These are phyloP conservation scores for Campoletis sonorensis DNA, from an alignment of 1,140 invertebrate species.

Conservation along the genomic window DNA sequence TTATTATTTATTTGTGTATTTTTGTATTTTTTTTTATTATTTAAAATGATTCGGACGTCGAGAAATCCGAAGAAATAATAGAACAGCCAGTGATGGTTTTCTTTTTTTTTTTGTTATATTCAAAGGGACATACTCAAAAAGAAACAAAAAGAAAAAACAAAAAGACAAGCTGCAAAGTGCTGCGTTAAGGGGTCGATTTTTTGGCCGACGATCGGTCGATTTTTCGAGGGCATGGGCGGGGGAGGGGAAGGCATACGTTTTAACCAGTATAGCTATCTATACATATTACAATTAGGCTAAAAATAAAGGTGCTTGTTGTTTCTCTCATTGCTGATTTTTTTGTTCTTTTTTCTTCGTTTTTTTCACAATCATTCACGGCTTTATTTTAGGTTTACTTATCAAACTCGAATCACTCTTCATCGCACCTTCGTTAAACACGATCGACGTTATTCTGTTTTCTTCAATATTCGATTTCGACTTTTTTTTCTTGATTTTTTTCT, in stretches of 20 bases:
- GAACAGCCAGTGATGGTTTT: background rate
- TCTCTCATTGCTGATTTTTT: slow-evolving; percentile 39
- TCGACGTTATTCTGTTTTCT: slow-evolving; percentile 15
- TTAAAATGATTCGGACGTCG: background rate
- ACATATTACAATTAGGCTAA: slow-evolving; percentile 55
- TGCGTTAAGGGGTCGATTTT: background rate
- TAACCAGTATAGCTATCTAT: slow-evolving; percentile 48
- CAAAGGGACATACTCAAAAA: background rate
- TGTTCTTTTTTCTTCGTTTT: slow-evolving; percentile 13
- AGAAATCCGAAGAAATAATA: background rate
- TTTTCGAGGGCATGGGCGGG: background rate
- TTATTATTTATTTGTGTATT: slow-evolving; percentile 6
- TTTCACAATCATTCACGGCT: slow-evolving; percentile 49
- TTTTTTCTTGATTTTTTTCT: background rate
- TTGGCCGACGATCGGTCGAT: background rate
- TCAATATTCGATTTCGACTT: no score
- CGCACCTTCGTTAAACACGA: slow-evolving; percentile 45
- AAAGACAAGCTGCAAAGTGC: slow-evolving; percentile 4
- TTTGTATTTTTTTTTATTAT: background rate
- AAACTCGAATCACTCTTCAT: slow-evolving; percentile 45
- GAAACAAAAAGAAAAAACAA: no score
- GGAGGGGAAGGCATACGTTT: slow-evolving; percentile 27
- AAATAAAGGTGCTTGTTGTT: slow-evolving; percentile 51
- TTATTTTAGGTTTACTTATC: slow-evolving; percentile 45
- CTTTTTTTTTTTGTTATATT: background rate